phyloP scores from a whole-genome alignment of 2,113 vertebrate species.

The Crotalus tigris region DNA sequence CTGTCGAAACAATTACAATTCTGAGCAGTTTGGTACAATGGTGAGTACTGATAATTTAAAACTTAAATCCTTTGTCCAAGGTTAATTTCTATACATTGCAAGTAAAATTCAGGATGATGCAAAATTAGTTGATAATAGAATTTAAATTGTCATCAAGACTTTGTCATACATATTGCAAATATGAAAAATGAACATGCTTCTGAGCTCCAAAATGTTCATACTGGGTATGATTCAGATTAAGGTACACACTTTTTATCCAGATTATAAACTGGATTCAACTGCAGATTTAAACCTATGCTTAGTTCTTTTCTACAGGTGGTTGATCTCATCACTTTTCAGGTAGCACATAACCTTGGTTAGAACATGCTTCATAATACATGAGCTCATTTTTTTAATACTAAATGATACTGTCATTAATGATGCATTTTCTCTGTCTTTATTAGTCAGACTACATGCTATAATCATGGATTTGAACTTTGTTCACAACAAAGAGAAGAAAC shows the following conservation, averaged over 20 bases:
- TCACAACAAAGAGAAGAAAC: neutral
- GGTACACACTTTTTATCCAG: neutral
- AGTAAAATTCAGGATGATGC: conserved; percentile 8
- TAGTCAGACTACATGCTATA: conserved; percentile 9
- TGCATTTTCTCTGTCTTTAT: neutral
- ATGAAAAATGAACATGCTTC: conserved; percentile 5
- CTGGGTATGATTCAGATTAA: neutral
- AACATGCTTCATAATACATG: neutral
- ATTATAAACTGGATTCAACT: neutral
- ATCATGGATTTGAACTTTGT: neutral
- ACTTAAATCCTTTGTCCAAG: conserved; percentile 16
- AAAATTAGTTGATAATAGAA: conserved; percentile 30
- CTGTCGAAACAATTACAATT: conserved; percentile 43
- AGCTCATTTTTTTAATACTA: conserved; percentile 6
- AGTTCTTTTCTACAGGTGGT: neutral
- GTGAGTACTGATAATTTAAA: conserved; percentile 46
- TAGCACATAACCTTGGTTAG: neutral
- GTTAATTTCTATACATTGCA: conserved; percentile 21
- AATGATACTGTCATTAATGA: neutral
- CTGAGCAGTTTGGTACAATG: conserved; percentile 37
- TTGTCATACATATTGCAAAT: conserved; percentile 53
- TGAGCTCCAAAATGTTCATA: conserved; percentile 41
- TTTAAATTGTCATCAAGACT: conserved; percentile 33
- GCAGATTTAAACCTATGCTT: neutral
- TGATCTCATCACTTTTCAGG: neutral